phyloP scores from a whole-genome alignment of 2,113 vertebrate genomes.

The Plecturocebus donacophilus region DNA sequence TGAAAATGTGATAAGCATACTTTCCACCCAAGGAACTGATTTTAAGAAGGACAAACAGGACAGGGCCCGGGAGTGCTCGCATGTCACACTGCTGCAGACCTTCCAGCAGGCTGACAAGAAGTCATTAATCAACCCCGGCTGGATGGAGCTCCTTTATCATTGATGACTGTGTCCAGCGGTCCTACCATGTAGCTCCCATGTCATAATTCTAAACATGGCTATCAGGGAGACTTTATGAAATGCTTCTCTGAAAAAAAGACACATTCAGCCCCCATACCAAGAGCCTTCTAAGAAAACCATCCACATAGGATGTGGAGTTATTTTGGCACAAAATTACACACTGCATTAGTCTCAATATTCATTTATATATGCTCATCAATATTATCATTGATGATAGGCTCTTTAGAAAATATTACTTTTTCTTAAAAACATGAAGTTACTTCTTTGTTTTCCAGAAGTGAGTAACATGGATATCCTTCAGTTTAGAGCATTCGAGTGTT shows the following conservation, averaged over 20 bases:
- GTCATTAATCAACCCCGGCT: conserved; percentile 46
- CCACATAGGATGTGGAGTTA: background rate
- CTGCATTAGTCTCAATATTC: background rate
- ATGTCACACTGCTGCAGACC: conserved; percentile 31
- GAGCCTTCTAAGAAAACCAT: background rate
- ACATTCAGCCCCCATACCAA: background rate
- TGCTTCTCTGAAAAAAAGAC: background rate
- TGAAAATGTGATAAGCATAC: conserved; percentile 57
- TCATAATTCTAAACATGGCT: background rate
- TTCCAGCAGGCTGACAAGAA: conserved; percentile 52
- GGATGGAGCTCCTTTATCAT: background rate
- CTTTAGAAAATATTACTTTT: background rate
- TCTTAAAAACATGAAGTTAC: background rate
- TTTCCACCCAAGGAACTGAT: conserved; percentile 57
- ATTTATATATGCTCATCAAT: background rate
- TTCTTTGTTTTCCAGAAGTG: background rate
- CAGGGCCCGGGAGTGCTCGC: background rate
- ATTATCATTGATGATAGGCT: background rate
- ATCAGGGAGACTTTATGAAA: background rate
- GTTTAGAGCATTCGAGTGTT: background rate
- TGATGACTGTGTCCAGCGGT: background rate
- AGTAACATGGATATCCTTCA: background rate
- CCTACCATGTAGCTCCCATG: background rate
- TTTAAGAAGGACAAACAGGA: conserved; percentile 18
- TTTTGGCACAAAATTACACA: background rate